Conservation (phyloP, 2,797 vertebrate genomes). For the Takifugu ocellatus region DNA sequence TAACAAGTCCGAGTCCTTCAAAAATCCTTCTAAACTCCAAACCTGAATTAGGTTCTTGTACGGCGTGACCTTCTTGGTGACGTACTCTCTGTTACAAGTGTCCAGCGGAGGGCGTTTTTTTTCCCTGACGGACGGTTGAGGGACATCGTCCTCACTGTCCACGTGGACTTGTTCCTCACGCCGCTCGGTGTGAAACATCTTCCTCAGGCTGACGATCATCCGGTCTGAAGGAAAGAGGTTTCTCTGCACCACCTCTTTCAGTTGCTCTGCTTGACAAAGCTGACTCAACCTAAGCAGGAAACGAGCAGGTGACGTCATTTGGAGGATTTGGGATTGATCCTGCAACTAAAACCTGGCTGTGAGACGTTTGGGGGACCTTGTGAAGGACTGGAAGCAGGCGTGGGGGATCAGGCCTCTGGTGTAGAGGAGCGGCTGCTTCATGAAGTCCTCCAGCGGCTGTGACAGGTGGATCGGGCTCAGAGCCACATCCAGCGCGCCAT, state of each 20-base stretch:
- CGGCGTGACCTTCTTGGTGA: slow-evolving; percentile 17
- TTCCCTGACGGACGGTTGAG: not conserved
- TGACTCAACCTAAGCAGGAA: slow-evolving; percentile 69
- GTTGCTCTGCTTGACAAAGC: slow-evolving; percentile 62
- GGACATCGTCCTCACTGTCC: slow-evolving; percentile 4
- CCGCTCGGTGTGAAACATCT: slow-evolving; percentile 61
- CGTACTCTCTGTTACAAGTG: slow-evolving; percentile 51
- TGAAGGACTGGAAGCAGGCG: slow-evolving; percentile 76
- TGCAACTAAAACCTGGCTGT: no score
- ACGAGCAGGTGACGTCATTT: not conserved
- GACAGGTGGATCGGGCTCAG: slow-evolving; percentile 71
- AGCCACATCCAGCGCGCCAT: slow-evolving; percentile 71
- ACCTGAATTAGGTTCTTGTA: slow-evolving; percentile 62
- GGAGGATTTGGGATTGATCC: no score
- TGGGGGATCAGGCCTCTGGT: slow-evolving; percentile 60
- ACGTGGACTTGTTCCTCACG: slow-evolving; percentile 4
- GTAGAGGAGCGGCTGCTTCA: slow-evolving; percentile 69
- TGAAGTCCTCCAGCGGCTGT: slow-evolving; percentile 64
- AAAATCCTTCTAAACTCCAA: not conserved
- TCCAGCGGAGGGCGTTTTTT: slow-evolving; percentile 39
- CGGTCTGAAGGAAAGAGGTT: slow-evolving; percentile 80
- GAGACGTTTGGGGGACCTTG: slow-evolving; percentile 60
- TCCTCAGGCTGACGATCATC: slow-evolving; percentile 78
- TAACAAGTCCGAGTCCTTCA: not conserved
- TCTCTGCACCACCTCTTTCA: slow-evolving; percentile 67